Base-by-base conservation (phyloP, 1,140 invertebrate species). In the Mylabris phalerata region DNA sequence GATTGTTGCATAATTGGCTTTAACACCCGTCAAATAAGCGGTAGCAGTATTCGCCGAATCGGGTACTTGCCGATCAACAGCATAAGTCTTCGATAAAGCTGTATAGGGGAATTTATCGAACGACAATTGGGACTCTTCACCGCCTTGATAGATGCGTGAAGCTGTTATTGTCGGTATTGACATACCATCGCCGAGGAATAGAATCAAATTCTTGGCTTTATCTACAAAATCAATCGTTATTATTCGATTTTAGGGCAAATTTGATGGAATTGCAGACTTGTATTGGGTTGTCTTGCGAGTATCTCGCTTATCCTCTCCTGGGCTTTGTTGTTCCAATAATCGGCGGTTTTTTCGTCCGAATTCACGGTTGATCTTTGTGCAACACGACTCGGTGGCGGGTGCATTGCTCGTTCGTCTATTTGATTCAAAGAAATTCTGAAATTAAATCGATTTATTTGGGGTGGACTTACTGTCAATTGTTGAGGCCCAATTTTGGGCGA, bases 161-260 rank as follows among this genome's bases (percentile, higher is more conserved):
- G 88, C 87, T 38, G 86, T 83, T 38, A 90, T 65, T 0, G 88
- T 90, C 0, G 86, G 77, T 40, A 90, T 74, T 1, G 87, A 87
- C 87, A 92, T 91, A 2, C 88, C 88, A 71, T 91, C 88, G 1
- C 89, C 90, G 19, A 93, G 70, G 66, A 92, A 91, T n/a, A 90
- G 68, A 47, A 91, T 88, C 0, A 88, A 81, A 71, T 92, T 92
- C 68, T 87, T 84, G 0, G 85, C 81, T 32, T 69, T 66, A 40
- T 77, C 71, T 54, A 50, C 25, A 13, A 32, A 32, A 4, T 7
- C 10, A 9, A 11, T 10, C 10, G 4, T 42, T 42, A 42, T 42
- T 42, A 4, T 6, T 42, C 41, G 9, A 9, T 11, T n/a, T 42
- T 11, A 19, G 19, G 19, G 19, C 19, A 19, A 19, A 19, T 42